Percentiles rank a stretch among this genome's conserved stretches.
These are phyloP conservation scores for Passerina amoena DNA, from an alignment of 2,113 vertebrate genomes.

Conservation along the genomic window DNA sequence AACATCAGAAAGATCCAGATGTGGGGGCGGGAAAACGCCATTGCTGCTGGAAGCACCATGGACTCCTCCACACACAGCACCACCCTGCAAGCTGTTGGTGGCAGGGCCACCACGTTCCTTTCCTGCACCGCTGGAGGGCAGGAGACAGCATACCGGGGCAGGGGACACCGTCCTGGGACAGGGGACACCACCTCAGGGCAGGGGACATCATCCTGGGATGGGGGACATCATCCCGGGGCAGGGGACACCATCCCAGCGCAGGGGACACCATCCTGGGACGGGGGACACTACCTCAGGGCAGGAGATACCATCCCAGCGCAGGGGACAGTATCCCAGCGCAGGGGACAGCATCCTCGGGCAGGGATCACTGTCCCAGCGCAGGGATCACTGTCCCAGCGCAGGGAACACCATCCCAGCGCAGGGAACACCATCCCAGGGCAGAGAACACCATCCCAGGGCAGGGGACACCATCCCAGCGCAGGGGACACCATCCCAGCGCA, in stretches of 20 bases:
- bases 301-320: neutral
- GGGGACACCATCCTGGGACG: neutral
- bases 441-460: neutral
- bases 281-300: neutral
- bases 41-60: neutral
- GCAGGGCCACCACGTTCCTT: neutral
- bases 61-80: neutral
- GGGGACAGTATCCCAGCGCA: neutral
- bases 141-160: neutral
- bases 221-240: no score
- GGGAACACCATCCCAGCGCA: neutral
- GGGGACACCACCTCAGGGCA: neutral
- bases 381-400: neutral
- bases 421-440: neutral
- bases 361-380: neutral
- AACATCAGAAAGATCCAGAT: neutral
- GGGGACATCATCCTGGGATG: neutral
- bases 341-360: neutral
- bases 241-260: no score
- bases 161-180: neutral
- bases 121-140: accelerated
- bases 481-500: neutral
- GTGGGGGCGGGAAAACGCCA: neutral
- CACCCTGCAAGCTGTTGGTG: accelerated
- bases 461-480: neutral